Evolutionary conservation across 2,113 vertebrate genomes (phyloP).

Genomic region (Salvelinus fontinalis): DNA sequence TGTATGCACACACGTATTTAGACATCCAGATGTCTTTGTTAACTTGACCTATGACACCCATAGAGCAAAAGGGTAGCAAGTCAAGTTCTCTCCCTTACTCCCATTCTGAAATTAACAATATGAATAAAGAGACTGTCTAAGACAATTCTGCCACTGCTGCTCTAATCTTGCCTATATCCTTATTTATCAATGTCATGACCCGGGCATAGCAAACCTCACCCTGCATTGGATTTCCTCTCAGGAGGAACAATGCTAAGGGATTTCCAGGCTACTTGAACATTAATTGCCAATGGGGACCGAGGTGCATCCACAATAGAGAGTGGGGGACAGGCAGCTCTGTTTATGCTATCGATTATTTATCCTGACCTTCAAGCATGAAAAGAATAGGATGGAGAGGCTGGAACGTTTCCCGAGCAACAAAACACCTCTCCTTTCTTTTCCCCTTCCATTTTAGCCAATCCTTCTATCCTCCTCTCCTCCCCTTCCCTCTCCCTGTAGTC

Average conservation of each 20-base stretch:
- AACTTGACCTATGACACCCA: no score
- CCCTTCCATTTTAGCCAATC: conserved; percentile 47
- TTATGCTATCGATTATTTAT: conserved; percentile 67
- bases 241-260: conserved; percentile 60
- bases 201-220: conserved; percentile 51
- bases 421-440: conserved; percentile 32
- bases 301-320: conserved; percentile 55
- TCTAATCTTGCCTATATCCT: no score
- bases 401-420: conserved; percentile 56
- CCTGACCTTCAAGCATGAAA: conserved; percentile 66
- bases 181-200: conserved; percentile 62
- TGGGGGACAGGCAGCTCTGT: conserved; percentile 44
- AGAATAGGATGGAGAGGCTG: conserved; percentile 54
- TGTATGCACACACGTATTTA: no score
- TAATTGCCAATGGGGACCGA: conserved; percentile 55
- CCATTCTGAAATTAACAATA: no score
- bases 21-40: no score
- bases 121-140: no score
- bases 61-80: no score
- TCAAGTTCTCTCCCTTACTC: no score
- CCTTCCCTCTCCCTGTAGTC: conserved; percentile 46
- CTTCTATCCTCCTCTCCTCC: conserved; percentile 44
- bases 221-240: conserved; percentile 65
- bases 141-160: no score
- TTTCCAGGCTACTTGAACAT: conserved; percentile 64